A percentile compares a stretch with the other conserved stretches of the same genome.
Conservation (phyloP, 2,797 vertebrate genomes). For the Oryzias sinensis region DNA sequence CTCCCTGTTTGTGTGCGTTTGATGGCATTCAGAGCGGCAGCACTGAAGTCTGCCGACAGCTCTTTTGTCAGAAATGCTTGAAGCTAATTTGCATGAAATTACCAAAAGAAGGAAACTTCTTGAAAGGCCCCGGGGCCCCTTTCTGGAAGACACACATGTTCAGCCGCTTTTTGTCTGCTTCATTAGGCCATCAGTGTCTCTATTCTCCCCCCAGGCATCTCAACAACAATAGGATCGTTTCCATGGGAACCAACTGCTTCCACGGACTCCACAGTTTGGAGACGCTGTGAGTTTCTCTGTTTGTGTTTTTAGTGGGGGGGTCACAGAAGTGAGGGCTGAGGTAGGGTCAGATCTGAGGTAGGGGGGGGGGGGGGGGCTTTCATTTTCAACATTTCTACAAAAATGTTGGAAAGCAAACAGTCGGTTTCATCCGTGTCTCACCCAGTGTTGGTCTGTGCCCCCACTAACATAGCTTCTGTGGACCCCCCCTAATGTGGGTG, state of each 20-base stretch:
- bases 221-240: conserved; percentile 96
- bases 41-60: conserved; percentile 67
- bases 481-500: too few species aligned
- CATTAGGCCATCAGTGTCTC: conserved; percentile 67
- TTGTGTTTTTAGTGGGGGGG: conserved; percentile 28
- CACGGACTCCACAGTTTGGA: conserved; percentile 82
- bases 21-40: conserved; percentile 59
- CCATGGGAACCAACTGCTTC: conserved; percentile 95
- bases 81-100: conserved; percentile 76
- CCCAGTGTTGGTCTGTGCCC: too few species aligned
- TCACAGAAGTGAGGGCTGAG: conserved; percentile 74
- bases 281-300: conserved; percentile 65
- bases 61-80: conserved; percentile 65
- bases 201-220: conserved; percentile 86
- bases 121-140: conserved; percentile 61
- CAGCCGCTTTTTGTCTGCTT: conserved; percentile 55
- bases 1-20: conserved; percentile 29
- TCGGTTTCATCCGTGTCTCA: too few species aligned
- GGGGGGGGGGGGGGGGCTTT: too few species aligned
- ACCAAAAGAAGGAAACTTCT: conserved; percentile 60
- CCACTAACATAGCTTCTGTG: too few species aligned
- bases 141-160: conserved; percentile 41
- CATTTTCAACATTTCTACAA: too few species aligned
- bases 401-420: too few species aligned
- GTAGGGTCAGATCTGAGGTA: conserved; percentile 31